Percentiles rank a stretch among this genome's conserved stretches.
Conservation (phyloP, 2,113 vertebrate species). For the Panthera uncia region DNA sequence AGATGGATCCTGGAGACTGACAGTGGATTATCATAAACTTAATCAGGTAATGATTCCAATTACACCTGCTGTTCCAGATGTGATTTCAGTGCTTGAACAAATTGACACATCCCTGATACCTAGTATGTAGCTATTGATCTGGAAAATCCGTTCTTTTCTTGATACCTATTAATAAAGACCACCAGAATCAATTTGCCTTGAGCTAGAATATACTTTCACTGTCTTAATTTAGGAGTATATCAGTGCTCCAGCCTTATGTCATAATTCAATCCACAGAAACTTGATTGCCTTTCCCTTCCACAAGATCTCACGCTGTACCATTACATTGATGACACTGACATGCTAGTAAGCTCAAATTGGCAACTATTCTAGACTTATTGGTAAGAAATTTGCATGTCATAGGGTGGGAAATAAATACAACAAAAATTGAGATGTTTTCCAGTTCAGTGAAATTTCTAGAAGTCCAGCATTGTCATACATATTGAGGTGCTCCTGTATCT, state of each 20-base stretch:
- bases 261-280: not conserved
- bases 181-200: not conserved
- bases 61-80: slow-evolving; percentile 52
- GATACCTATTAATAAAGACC: not conserved
- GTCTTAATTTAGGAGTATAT: not conserved
- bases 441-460: not conserved
- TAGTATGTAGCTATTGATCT: not conserved
- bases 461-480: not conserved
- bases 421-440: not conserved
- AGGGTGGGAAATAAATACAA: not conserved
- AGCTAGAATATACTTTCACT: not conserved
- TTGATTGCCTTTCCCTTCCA: not conserved
- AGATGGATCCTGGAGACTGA: slow-evolving; percentile 20
- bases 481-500: not conserved
- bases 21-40: not conserved
- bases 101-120: not conserved
- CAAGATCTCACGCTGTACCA: not conserved
- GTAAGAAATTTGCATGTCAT: not conserved
- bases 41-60: slow-evolving; percentile 31
- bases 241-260: not conserved
- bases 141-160: not conserved
- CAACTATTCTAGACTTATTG: not conserved
- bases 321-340: not conserved
- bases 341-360: not conserved
- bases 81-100: slow-evolving; percentile 40